Conservation (phyloP, 1,140 invertebrate genomes). For the Drosophila lini region DNA sequence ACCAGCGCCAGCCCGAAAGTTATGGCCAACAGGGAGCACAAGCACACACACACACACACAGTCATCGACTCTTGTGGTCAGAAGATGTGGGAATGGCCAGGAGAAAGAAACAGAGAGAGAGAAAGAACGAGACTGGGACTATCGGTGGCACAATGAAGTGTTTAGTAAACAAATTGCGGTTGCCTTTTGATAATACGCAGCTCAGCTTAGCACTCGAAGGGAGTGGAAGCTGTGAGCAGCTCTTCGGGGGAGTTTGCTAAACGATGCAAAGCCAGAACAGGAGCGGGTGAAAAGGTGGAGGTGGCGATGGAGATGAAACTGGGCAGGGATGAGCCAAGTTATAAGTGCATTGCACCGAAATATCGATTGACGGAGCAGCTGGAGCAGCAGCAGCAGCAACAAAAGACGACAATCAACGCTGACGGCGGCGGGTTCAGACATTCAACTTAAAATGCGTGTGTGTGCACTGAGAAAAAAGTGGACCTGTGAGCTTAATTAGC, state of each 20-base stretch:
- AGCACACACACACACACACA: constrained; percentile 20
- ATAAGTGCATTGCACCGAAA: constrained; percentile 81
- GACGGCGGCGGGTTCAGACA: constrained; percentile 43
- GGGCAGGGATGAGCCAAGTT: constrained; percentile 51
- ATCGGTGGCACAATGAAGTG: constrained; percentile 81
- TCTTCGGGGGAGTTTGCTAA: constrained; percentile 21
- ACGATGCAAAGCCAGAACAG: constrained; percentile 15
- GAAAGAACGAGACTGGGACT: constrained; percentile 20
- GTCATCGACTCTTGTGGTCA: constrained; percentile 69
- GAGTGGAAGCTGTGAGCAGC: constrained; percentile 35
- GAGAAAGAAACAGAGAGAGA: constrained; percentile 8
- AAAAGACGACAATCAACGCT: constrained; percentile 71
- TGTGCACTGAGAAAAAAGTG: constrained; percentile 46
- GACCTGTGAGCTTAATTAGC: background rate
- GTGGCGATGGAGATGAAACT: background rate
- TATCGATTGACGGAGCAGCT: constrained; percentile 72
- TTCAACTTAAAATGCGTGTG: constrained; percentile 58
- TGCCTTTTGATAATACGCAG: constrained; percentile 79
- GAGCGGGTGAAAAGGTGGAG: background rate
- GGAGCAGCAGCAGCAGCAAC: constrained; percentile 37
- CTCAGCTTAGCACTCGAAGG: constrained; percentile 47
- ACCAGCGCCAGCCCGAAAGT: constrained; percentile 20
- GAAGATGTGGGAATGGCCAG: constrained; percentile 18
- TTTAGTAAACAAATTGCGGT: constrained; percentile 81
- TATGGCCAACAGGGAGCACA: constrained; percentile 28